These are phyloP conservation scores for Danionella cerebrum DNA, from an alignment of 2,113 vertebrate species.

Conservation along the genomic window DNA sequence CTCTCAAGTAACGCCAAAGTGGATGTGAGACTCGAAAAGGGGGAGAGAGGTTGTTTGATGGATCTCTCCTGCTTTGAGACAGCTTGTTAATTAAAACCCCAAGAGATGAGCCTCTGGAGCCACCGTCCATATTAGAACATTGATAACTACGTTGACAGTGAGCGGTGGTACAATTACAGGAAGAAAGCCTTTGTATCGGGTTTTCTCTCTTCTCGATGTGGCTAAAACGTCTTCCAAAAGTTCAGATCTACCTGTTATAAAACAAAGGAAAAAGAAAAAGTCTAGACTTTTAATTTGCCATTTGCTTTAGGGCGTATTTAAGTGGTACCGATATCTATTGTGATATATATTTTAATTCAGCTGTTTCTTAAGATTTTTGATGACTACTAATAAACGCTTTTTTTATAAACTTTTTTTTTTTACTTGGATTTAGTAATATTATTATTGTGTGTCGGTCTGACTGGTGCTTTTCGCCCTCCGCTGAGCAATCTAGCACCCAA, in stretches of 20 bases:
- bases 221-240: background rate
- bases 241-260: no score
- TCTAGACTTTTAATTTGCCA: no score
- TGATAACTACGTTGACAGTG: conserved; percentile 72
- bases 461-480: conserved; percentile 44
- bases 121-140: conserved; percentile 67
- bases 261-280: no score
- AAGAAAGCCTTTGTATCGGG: conserved; percentile 25
- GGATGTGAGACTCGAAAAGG: conserved; percentile 43
- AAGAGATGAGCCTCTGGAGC: conserved; percentile 67
- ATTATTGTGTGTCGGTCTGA: conserved; percentile 27
- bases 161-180: conserved; percentile 64
- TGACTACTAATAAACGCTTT: no score
- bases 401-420: no score
- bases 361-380: background rate
- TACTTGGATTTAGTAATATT: no score
- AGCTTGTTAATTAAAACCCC: conserved; percentile 72
- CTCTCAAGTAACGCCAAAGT: conserved; percentile 53
- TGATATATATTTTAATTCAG: no score
- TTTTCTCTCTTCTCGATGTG: conserved; percentile 49
- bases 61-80: conserved; percentile 67
- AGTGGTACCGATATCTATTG: no score
- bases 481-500: conserved; percentile 49
- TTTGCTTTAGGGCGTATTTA: no score
- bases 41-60: conserved; percentile 56